These are phyloP conservation scores for Andrena dorsata DNA, from an alignment of 2,888 invertebrate genomes.

Conservation along the genomic window DNA sequence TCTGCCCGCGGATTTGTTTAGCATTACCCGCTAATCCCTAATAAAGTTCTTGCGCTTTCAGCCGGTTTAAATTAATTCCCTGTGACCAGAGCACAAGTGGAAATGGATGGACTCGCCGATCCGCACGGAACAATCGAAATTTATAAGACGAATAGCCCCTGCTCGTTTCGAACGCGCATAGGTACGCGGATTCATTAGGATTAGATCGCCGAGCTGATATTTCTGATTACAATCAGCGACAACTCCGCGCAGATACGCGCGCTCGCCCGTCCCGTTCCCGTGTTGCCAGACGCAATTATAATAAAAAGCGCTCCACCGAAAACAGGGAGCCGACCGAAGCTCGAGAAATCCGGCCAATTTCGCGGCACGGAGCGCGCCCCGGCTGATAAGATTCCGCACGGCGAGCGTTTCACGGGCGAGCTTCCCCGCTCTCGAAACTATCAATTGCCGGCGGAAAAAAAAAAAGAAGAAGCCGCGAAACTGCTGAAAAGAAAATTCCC, in stretches of 20 bases:
- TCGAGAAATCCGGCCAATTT: constrained; percentile 38
- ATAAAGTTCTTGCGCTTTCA: not conserved
- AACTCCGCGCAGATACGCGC: no score
- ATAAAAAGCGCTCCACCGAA: constrained; percentile 16
- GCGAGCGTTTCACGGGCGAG: constrained; percentile 10
- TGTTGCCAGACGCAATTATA: constrained; percentile 32
- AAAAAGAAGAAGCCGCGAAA: constrained; percentile 18
- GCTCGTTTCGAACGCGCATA: no score
- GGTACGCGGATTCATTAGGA: no score
- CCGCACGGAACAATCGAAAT: not conserved
- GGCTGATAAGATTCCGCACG: constrained; percentile 22
- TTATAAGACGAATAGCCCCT: not conserved
- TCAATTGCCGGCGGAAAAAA: constrained; percentile 35
- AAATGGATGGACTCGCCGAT: not conserved
- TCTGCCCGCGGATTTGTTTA: constrained; percentile 35
- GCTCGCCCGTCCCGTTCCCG: not conserved
- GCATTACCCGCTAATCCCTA: not conserved
- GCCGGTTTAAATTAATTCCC: not conserved
- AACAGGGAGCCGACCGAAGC: not conserved
- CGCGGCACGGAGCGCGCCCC: constrained; percentile 23
- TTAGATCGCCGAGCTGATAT: no score
- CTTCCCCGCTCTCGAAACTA: constrained; percentile 20
- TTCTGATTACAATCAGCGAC: no score
- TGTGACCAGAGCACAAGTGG: no score
- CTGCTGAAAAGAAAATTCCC: constrained; percentile 48